phyloP scores from a whole-genome alignment of 2,797 vertebrate species.

The Amblyraja radiata region DNA sequence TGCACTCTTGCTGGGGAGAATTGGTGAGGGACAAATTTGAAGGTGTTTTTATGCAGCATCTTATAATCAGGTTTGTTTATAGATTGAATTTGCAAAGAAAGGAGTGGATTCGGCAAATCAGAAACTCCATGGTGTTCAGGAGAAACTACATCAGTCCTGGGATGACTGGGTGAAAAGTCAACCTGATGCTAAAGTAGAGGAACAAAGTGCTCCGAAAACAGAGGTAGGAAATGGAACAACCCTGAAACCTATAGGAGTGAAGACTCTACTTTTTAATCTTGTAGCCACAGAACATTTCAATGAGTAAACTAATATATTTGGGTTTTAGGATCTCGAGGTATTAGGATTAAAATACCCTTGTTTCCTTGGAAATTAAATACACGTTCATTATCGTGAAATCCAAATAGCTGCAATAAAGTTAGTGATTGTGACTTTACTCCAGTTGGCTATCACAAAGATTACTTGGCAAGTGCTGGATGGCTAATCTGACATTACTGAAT shows the following conservation, averaged over 20 bases:
- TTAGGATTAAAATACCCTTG: too few species aligned
- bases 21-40: too few species aligned
- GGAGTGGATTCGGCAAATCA: constrained; percentile 49
- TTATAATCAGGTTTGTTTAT: not conserved
- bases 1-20: too few species aligned
- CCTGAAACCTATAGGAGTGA: not conserved
- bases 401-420: too few species aligned
- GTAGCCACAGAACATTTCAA: too few species aligned
- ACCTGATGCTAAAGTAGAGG: constrained; percentile 42
- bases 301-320: too few species aligned
- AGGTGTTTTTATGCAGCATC: not conserved
- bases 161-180: constrained; percentile 59
- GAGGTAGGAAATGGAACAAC: not conserved
- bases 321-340: too few species aligned
- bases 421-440: too few species aligned
- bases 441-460: too few species aligned
- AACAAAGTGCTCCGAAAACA: not conserved
- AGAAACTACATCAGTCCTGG: constrained; percentile 63
- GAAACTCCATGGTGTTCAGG: constrained; percentile 55
- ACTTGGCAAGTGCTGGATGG: not conserved
- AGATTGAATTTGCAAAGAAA: not conserved
- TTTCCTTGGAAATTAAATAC: too few species aligned
- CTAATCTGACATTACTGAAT: not conserved
- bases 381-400: too few species aligned
- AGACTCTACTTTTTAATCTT: not conserved